These are phyloP conservation scores for Xenopus petersii DNA, from an alignment of 2,797 vertebrate genomes.

Conservation along the genomic window DNA sequence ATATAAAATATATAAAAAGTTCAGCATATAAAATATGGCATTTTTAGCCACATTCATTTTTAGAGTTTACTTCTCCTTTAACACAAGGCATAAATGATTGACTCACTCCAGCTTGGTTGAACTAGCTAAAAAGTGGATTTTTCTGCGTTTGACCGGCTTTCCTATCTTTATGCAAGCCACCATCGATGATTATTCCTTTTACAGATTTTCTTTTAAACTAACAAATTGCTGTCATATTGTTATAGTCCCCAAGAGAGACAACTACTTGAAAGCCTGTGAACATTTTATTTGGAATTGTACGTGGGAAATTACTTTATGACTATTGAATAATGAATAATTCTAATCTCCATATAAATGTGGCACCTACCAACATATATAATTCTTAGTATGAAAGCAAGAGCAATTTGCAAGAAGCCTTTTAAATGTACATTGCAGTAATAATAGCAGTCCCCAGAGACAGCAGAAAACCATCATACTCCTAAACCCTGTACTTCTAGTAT, in stretches of 20 bases:
- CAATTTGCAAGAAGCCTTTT: slow-evolving; percentile 26
- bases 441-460: slow-evolving; percentile 25
- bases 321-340: slow-evolving; percentile 17
- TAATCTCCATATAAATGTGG: slow-evolving; percentile 42
- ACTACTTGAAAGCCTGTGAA: neutral
- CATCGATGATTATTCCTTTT: neutral
- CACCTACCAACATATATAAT: slow-evolving; percentile 16
- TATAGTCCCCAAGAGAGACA: neutral
- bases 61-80: no score
- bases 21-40: no score
- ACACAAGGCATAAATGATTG: no score
- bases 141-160: no score
- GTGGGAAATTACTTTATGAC: slow-evolving; percentile 8
- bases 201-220: neutral
- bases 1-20: no score
- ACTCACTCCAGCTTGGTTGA: no score
- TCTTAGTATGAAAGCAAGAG: slow-evolving; percentile 16
- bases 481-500: neutral
- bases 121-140: no score
- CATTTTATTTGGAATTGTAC: neutral
- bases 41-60: no score
- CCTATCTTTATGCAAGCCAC: no score
- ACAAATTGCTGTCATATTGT: neutral
- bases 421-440: slow-evolving; percentile 11
- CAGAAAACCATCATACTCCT: slow-evolving; percentile 3